These are phyloP conservation scores for Drosophila takahashii DNA, from an alignment of 1,140 invertebrate species.

Conservation along the genomic window DNA sequence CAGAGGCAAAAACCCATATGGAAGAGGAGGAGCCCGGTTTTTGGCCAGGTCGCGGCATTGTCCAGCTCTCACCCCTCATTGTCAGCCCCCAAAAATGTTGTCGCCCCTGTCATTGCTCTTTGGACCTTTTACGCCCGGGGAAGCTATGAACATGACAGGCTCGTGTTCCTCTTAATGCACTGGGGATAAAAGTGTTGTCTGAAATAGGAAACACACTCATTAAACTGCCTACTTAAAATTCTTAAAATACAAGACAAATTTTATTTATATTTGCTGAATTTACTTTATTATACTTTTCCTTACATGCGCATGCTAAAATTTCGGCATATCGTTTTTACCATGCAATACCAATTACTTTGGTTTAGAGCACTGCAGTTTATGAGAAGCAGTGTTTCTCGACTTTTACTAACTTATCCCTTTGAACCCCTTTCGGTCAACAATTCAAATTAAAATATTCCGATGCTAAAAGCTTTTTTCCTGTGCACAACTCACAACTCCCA, in stretches of 20 bases:
- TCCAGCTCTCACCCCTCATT: slow-evolving; percentile 13
- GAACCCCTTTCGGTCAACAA: too few species aligned
- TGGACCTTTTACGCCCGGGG: slow-evolving; percentile 12
- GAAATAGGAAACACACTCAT: neutral
- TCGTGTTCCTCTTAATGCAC: slow-evolving; percentile 23
- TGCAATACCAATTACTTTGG: too few species aligned
- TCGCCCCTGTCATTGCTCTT: slow-evolving; percentile 35
- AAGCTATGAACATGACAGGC: slow-evolving; percentile 42
- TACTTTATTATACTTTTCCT: too few species aligned
- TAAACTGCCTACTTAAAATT: neutral
- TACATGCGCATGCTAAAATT: too few species aligned
- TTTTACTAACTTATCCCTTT: too few species aligned
- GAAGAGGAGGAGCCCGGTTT: slow-evolving; percentile 37
- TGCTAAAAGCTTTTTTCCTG: neutral
- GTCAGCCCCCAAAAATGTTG: slow-evolving; percentile 38
- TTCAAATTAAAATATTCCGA: neutral
- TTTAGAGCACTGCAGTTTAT: too few species aligned
- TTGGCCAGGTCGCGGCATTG: slow-evolving; percentile 46
- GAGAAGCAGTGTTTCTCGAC: too few species aligned
- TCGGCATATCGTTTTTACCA: too few species aligned
- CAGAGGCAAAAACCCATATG: slow-evolving; percentile 3
- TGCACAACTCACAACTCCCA: neutral
- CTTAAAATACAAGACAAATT: neutral
- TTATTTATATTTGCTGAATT: too few species aligned
- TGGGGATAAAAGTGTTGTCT: neutral